Evolutionary conservation across 1,140 invertebrate species (phyloP), one percentile per base, ranked within the genome.

Genomic region (Camponotus pennsylvanicus): DNA sequence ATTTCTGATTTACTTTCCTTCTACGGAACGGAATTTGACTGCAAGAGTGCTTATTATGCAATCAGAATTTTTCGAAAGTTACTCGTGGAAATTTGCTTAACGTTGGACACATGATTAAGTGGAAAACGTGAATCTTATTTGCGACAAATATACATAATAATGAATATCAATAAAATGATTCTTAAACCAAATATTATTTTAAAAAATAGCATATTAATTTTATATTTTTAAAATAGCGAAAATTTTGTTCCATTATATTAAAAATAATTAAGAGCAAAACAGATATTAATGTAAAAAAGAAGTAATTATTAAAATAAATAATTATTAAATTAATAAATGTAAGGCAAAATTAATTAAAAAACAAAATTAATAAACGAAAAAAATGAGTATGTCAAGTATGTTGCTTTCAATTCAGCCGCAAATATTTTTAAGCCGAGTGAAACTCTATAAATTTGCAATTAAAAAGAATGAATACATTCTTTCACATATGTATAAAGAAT

Each of bases 1-100:
- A 83, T 83, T 61, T 75, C 55, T 73, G 79, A 83, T 86, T 86
- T 80, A 67, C 21, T 59, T 45, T 86, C n/a, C 37, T 59, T 49
- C 61, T 9, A 27, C 40, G 37, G 21, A 27, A 37, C 9, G 21
- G 55, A 75, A 73, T 83, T 61, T n/a, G 52, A 73, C 21, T 71
- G 37, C 21, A 9, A 45, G 27, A 27, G 52, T 73, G 27, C 55
- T 82, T 71, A 73, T 82, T 73, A 73, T 42, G 52, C 79, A 42
- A 82, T 73, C 52, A 18, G 67, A 73, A 71, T 73, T 59, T 71
- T 61, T 3, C 27, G 5, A 70, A 34, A 13, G n/a, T 34, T 21
- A 21, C 15, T 11, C n/a, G 27, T 27, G 37, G 15, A 40, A 6
- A 59, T 82, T 82, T 73, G 27, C 57, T 80, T 70, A 80, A 80